phyloP scores from a whole-genome alignment of 2,888 invertebrate genomes.

The Amphiduros pacificus region DNA sequence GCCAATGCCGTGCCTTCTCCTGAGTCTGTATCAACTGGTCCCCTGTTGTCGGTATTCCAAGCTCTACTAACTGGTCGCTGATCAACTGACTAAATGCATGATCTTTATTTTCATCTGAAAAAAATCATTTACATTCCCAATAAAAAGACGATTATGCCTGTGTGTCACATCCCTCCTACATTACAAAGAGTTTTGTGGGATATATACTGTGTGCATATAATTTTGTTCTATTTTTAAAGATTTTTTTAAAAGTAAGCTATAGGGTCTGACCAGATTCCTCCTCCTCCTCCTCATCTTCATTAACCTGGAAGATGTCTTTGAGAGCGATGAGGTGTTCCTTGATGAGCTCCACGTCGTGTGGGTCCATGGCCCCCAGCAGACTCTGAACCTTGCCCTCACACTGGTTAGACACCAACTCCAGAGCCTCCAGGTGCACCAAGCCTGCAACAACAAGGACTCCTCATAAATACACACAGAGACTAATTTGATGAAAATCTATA shows the following conservation, averaged over 20 bases:
- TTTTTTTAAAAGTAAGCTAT: too few relatives aligned
- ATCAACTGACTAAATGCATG: constrained; percentile 52
- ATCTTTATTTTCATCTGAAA: constrained; percentile 35
- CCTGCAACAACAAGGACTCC: too few relatives aligned
- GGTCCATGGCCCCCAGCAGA: constrained; percentile 27
- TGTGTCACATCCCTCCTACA: too few relatives aligned
- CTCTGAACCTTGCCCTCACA: constrained; percentile 58
- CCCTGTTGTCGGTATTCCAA: constrained; percentile 51
- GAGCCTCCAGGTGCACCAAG: constrained; percentile 83
- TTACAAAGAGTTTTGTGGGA: too few relatives aligned
- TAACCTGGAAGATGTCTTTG: constrained; percentile 64
- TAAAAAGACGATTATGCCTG: too few relatives aligned
- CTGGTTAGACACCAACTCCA: constrained; percentile 87
- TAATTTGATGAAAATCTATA: too few relatives aligned
- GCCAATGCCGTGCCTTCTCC: constrained; percentile 52
- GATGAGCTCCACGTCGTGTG: constrained; percentile 11
- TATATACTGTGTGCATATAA: too few relatives aligned
- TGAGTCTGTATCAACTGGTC: constrained; percentile 65
- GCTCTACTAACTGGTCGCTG: constrained; percentile 40
- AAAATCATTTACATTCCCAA: too few relatives aligned
- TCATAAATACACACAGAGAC: too few relatives aligned
- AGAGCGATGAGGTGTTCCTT: constrained; percentile 70
- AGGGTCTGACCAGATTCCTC: constrained; percentile 7
- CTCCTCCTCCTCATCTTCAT: constrained; percentile 37
- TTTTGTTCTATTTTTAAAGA: too few relatives aligned